These are phyloP conservation scores for Centrocercus urophasianus DNA, from an alignment of 2,113 vertebrate species.

Conservation along the genomic window DNA sequence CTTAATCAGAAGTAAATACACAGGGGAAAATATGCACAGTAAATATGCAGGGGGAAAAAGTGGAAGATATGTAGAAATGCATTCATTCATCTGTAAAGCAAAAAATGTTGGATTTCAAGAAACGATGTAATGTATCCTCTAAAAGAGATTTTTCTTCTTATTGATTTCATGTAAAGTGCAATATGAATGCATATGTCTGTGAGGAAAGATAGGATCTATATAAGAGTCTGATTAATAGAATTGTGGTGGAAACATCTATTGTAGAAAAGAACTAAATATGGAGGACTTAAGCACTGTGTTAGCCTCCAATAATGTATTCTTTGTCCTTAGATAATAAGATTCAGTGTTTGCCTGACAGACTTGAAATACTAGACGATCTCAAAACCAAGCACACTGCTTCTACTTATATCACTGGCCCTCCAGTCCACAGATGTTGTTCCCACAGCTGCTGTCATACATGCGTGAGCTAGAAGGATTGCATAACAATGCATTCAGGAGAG, in stretches of 20 bases:
- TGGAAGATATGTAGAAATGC: neutral
- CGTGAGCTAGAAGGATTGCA: neutral
- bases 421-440: neutral
- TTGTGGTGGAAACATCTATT: neutral
- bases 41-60: neutral
- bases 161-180: neutral
- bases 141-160: neutral
- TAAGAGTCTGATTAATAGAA: neutral
- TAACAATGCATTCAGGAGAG: neutral
- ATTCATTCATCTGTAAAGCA: neutral
- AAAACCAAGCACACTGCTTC: neutral
- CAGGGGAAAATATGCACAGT: neutral
- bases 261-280: neutral
- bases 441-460: neutral
- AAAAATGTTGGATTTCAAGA: neutral
- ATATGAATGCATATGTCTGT: neutral
- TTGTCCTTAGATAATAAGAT: accelerated
- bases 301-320: neutral
- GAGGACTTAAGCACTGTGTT: neutral
- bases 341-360: neutral
- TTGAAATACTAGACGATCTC: neutral
- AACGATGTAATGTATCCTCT: neutral
- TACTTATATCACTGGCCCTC: neutral
- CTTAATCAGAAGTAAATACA: neutral
- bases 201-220: neutral